phyloP scores from a whole-genome alignment of 2,888 invertebrate genomes.

The Andrena haemorrhoa region DNA sequence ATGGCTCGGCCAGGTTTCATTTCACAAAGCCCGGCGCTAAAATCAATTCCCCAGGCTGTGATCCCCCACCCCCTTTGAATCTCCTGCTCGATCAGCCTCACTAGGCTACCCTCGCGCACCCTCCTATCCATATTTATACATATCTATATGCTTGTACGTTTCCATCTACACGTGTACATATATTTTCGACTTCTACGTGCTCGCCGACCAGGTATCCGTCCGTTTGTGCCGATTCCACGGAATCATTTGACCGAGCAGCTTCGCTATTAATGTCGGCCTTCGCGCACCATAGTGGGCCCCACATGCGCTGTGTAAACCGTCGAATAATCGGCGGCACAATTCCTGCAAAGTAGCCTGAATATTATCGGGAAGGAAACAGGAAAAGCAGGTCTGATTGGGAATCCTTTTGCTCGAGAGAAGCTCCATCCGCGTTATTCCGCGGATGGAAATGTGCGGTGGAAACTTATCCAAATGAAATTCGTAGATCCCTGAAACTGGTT shows the following conservation, averaged over 20 bases:
- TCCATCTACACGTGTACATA: not conserved
- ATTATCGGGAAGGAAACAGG: not conserved
- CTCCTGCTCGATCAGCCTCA: constrained; percentile 62
- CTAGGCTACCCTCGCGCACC: constrained; percentile 47
- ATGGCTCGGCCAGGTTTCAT: constrained; percentile 80
- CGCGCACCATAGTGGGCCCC: constrained; percentile 46
- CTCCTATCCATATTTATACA: constrained; percentile 31
- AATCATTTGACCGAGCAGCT: constrained; percentile 62
- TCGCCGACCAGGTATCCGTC: constrained; percentile 50
- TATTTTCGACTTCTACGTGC: constrained; percentile 4
- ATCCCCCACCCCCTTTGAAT: constrained; percentile 63
- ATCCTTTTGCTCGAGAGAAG: not conserved
- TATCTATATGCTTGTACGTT: constrained; percentile 1
- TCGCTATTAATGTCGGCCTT: constrained; percentile 64
- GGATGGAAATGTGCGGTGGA: not conserved
- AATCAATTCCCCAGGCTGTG: constrained; percentile 81
- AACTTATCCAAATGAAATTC: not conserved
- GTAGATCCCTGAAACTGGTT: not conserved
- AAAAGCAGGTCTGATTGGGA: not conserved
- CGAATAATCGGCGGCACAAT: constrained; percentile 46
- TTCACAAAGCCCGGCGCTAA: constrained; percentile 82
- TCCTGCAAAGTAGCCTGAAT: constrained; percentile 21
- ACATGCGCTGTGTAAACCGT: constrained; percentile 48
- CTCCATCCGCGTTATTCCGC: too few species aligned
- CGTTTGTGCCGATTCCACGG: constrained; percentile 60